These are phyloP conservation scores for Lepilemur septentrionalis DNA, from an alignment of 2,797 vertebrate species.

Conservation along the genomic window DNA sequence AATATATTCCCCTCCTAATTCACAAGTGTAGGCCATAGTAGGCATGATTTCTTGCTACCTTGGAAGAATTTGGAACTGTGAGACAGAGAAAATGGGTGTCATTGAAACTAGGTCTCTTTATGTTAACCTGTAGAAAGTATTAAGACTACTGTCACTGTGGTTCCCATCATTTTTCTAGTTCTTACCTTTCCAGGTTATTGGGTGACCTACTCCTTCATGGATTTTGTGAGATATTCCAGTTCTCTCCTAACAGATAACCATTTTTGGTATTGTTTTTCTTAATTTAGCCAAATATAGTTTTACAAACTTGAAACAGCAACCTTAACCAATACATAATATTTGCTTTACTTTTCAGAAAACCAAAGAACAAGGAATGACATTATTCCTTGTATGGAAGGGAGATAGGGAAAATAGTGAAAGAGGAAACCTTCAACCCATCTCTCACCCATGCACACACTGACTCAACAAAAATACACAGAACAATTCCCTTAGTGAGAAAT, in stretches of 20 bases:
- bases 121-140: background rate
- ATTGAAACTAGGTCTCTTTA: background rate
- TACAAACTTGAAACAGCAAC: background rate
- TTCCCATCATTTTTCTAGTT: background rate
- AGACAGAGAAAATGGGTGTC: background rate
- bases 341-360: background rate
- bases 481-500: background rate
- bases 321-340: background rate
- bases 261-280: background rate
- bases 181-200: background rate
- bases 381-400: background rate
- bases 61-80: background rate
- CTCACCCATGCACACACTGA: background rate
- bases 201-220: background rate
- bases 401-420: background rate
- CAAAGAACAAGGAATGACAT: background rate
- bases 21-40: background rate
- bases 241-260: background rate
- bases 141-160: background rate
- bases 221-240: background rate
- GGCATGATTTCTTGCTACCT: background rate
- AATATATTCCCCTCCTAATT: background rate
- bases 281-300: background rate
- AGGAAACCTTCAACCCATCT: background rate
- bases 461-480: background rate